Base-by-base conservation (phyloP, 1,140 invertebrate genomes). In the Diploscapter pachys region DNA sequence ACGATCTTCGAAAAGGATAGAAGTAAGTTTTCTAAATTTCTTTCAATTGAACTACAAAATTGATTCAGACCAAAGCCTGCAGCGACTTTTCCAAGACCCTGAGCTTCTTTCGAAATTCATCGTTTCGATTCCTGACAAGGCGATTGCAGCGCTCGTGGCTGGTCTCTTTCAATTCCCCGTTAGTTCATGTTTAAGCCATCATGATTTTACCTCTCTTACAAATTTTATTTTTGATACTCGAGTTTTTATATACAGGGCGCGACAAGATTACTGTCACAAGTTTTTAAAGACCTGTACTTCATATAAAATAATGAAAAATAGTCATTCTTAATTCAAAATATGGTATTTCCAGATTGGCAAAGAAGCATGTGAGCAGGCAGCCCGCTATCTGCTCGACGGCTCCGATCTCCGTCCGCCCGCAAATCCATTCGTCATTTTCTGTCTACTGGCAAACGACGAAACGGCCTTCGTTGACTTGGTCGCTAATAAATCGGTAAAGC, bases 281-380 rank as follows among this genome's bases (percentile, higher is more conserved):
- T 31, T 31, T 31, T 31, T 31, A 31, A 31, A 31, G 31, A 31
- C 31, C 31, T 31, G 31, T 31, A 31, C 31, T 31, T 31, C 31
- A 31, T 31, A 31, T 31, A 31, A 31, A 31, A 31, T 31, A 31
- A 31, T 31, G 31, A 31, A 31, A 31, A 31, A 31, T 31, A 31
- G 31, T 31, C 31, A 31, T 31, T 31, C 31, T 31, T 31, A 31
- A 31, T 31, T 59, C 57, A 59, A 11, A 59, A 59, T 59, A 11
- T 31, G 9, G 9, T 59, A n/a, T 55, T 68, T 6, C 8, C 31
- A 65, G 63, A 50, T 31, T 49, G 66, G 66, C 53, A 55, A 55
- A 48, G 66, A 68, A 54, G 66, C 66, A 6, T 68, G 66, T 68
- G 66, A 68, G 11, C 8, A 6, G 8, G 66, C 66, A 13, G 66